Evolutionary conservation across 92 coral and sea anemone species (phyloP).

Genomic region (Porites lobata): DNA sequence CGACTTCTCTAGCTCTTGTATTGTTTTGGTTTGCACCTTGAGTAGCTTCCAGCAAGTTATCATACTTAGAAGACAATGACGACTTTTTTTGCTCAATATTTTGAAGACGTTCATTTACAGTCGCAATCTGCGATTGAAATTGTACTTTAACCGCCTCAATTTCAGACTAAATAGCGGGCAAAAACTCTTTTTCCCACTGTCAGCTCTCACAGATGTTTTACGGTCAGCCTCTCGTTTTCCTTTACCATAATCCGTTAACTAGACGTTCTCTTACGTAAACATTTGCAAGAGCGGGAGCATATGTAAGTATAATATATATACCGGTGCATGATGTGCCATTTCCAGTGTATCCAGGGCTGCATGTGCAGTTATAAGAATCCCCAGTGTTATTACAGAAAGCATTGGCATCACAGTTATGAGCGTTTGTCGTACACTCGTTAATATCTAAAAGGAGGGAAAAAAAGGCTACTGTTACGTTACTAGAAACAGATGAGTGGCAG

Average conservation of each 20-base stretch:
- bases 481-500: no score
- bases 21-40: conserved; percentile 34
- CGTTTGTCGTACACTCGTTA: no score
- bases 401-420: no score
- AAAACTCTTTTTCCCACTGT: conserved; percentile 24
- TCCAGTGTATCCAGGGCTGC: no score
- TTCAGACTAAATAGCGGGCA: not conserved
- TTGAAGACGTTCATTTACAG: conserved; percentile 23
- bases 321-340: no score
- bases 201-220: conserved; percentile 26
- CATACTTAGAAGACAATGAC: conserved; percentile 35
- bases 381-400: no score
- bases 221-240: no score
- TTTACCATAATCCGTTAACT: conserved; percentile 10
- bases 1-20: conserved; percentile 12
- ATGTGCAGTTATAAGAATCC: no score
- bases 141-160: conserved; percentile 14
- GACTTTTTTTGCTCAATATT: conserved; percentile 34
- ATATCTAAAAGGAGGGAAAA: no score
- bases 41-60: conserved; percentile 17
- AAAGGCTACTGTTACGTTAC: no score
- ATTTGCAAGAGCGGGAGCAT: conserved; percentile 22
- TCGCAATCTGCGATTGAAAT: conserved; percentile 28
- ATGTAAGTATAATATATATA: no score
- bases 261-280: conserved; percentile 28